Percentiles rank a stretch among this genome's conserved stretches.
Evolutionary conservation across 2,797 vertebrate species (phyloP).

Genomic region (Bradypodion ventrale): DNA sequence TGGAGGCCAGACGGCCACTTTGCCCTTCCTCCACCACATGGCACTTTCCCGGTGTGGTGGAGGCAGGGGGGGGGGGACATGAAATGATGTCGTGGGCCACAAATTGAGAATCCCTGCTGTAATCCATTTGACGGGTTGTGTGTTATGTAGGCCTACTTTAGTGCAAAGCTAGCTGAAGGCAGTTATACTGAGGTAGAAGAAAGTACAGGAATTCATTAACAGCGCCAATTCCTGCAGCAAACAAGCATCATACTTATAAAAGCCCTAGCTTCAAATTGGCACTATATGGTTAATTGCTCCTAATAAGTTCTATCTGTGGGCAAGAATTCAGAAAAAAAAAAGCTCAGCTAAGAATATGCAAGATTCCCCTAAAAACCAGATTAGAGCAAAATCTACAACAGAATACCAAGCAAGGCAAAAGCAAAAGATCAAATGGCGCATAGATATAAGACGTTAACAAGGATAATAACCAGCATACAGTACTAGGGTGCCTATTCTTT

Average conservation of each 20-base stretch:
- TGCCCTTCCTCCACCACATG: no score
- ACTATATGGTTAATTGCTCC: slow-evolving; percentile 2
- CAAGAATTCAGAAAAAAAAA: not conserved
- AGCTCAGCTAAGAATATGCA: not conserved
- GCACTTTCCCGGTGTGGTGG: no score
- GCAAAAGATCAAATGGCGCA: not conserved
- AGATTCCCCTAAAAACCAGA: not conserved
- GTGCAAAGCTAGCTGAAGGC: not conserved
- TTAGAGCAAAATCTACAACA: not conserved
- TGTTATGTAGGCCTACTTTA: not conserved
- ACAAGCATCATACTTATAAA: not conserved
- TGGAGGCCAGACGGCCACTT: no score
- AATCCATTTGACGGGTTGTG: not conserved
- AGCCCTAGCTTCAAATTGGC: slow-evolving; percentile 11
- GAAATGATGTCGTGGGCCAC: no score
- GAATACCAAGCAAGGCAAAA: not conserved
- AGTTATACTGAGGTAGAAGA: not conserved
- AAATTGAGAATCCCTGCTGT: no score
- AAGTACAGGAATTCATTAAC: not conserved
- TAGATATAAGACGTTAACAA: not conserved
- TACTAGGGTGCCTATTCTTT: not conserved
- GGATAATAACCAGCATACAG: not conserved
- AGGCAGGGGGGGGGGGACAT: no score
- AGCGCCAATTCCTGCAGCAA: not conserved
- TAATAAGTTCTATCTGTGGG: not conserved